These are phyloP conservation scores for Gymnoscopelus microlampas DNA, from an alignment of 2,797 vertebrate genomes.

Conservation along the genomic window DNA sequence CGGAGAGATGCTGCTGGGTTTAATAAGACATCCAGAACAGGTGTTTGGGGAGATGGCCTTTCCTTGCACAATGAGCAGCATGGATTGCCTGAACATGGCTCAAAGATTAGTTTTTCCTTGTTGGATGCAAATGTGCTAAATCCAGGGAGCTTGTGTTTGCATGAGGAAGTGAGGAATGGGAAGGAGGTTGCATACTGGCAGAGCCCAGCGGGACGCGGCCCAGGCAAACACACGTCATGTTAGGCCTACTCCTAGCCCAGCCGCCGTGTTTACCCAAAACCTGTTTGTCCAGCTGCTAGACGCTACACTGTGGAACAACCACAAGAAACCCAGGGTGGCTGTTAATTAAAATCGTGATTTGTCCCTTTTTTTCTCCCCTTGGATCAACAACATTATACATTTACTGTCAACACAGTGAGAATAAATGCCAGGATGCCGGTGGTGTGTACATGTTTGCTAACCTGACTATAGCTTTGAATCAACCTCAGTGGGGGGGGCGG, in stretches of 20 bases:
- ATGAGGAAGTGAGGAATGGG: slow-evolving; percentile 24
- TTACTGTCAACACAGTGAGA: slow-evolving; percentile 44
- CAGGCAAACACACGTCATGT: slow-evolving; percentile 64
- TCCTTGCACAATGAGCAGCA: slow-evolving; percentile 36
- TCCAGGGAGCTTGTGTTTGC: slow-evolving; percentile 66
- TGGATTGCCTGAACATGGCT: slow-evolving; percentile 58
- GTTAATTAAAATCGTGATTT: slow-evolving; percentile 86
- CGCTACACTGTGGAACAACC: slow-evolving; percentile 40
- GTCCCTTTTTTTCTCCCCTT: slow-evolving; percentile 60
- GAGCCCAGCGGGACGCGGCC: slow-evolving; percentile 57
- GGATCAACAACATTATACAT: slow-evolving; percentile 73
- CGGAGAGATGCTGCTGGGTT: background rate
- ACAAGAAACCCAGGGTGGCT: slow-evolving; percentile 42
- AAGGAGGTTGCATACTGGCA: slow-evolving; percentile 32
- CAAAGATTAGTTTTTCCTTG: slow-evolving; percentile 60
- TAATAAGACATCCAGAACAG: slow-evolving; percentile 57
- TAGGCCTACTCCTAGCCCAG: slow-evolving; percentile 7
- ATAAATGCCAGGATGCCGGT: slow-evolving; percentile 61
- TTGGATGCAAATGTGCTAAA: slow-evolving; percentile 64
- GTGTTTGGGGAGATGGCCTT: slow-evolving; percentile 47
- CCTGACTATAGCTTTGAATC: slow-evolving; percentile 37
- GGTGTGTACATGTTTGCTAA: slow-evolving; percentile 68
- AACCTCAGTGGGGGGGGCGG: background rate
- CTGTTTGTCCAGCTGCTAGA: slow-evolving; percentile 82
- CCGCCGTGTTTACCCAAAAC: slow-evolving; percentile 64